Percentiles rank a stretch among this genome's conserved stretches.
Conservation (phyloP, 2,888 invertebrate species). For the Sesia apiformis region DNA sequence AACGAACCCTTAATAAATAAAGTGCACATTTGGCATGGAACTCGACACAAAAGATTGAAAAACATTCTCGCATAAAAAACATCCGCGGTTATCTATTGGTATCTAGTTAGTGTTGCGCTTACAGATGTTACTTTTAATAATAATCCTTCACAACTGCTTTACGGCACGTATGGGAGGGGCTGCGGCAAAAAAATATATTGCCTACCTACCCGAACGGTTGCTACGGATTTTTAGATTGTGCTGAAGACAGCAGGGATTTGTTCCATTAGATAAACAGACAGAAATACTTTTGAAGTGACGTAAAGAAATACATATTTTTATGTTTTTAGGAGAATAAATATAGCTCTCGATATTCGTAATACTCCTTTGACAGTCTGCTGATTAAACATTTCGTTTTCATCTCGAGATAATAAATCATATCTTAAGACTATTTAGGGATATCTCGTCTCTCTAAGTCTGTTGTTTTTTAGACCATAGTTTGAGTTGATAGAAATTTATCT, state of each 20-base stretch:
- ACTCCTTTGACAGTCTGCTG: too few species aligned
- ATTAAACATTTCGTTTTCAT: too few species aligned
- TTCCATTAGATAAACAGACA: conserved; percentile 46
- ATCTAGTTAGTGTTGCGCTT: conserved; percentile 67
- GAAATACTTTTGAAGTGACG: conserved; percentile 20
- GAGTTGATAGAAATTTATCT: too few species aligned
- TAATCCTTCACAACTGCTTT: conserved; percentile 34
- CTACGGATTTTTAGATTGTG: too few species aligned
- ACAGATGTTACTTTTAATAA: conserved; percentile 67
- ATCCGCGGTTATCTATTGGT: conserved; percentile 73
- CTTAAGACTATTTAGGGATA: too few species aligned
- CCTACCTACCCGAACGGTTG: conserved; percentile 23
- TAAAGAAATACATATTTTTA: conserved; percentile 23
- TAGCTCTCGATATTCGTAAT: too few species aligned
- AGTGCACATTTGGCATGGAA: conserved; percentile 62
- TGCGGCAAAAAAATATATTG: conserved; percentile 34
- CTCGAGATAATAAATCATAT: too few species aligned
- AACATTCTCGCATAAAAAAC: conserved; percentile 63
- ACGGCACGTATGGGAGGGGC: conserved; percentile 10
- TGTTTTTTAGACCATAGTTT: too few species aligned
- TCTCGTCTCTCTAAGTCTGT: too few species aligned
- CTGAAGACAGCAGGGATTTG: conserved; percentile 36
- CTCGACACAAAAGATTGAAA: conserved; percentile 63
- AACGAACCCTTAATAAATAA: conserved; percentile 52
- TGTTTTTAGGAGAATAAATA: conserved; percentile 7